Evolutionary conservation across 1,140 invertebrate genomes (phyloP), one percentile per base, ranked within the genome.

Genomic region (Grapholita molesta): DNA sequence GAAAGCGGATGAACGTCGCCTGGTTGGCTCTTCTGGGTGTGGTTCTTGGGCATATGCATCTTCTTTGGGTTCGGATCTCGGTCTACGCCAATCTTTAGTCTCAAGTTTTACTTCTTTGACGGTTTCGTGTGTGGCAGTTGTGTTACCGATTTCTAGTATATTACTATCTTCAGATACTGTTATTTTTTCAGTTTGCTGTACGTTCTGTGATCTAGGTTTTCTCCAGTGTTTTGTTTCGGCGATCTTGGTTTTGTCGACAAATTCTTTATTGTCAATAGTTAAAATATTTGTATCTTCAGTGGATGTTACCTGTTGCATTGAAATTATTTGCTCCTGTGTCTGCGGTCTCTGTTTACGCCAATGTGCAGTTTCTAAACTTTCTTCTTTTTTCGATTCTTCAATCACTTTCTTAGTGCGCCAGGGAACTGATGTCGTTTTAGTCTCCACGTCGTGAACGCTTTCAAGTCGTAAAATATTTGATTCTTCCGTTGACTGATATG

Each of bases 401-500:
- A 18, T 65, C 4, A 77, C 67, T 64, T 18, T 66, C 57, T 78
- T 72, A 66, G 64, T 77, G n/a, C 89, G 83, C 89, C 89, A 91
- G 0, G 89, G 87, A 25, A 89, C 78, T n/a, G 64, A 42, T 28
- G 48, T 67, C 0, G 70, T 32, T 52, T 74, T 84, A 15, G 76
- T 76, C 66, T 86, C 78, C 21, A 86, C 70, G 38, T 90, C 79
- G 75, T 90, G 72, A 55, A 76, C 55, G 66, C 82, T 82, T 69
- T 85, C 42, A 23, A 90, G 21, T 72, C 81, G 86, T 35, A 91
- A 73, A 65, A 91, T 86, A 71, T 83, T 90, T 18, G 70, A 78
- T 57, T 91, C 85, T 75, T 91, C 89, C 8, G 86, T 87, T 11
- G 78, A 73, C 75, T 88, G 77, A 72, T 82, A 83, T 55, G 72